Conservation (phyloP, 1,140 invertebrate species). For the Drosophila sp. region DNA sequence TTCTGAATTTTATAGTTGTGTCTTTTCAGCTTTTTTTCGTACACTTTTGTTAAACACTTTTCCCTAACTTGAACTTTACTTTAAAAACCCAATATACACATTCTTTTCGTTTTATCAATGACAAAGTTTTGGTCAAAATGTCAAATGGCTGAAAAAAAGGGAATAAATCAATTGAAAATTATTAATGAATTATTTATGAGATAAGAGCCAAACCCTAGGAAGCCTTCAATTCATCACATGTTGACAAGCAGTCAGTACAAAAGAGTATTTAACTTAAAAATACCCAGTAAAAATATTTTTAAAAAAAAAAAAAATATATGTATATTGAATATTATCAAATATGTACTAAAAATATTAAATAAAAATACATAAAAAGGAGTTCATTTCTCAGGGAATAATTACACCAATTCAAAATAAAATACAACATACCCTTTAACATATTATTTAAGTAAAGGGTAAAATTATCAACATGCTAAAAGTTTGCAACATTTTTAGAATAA, state of each 20-base stretch:
- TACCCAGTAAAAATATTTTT: neutral
- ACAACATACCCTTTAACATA: too few relatives aligned
- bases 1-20: too few relatives aligned
- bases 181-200: slow-evolving; percentile 79
- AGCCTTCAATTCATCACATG: slow-evolving; percentile 31
- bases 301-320: too few relatives aligned
- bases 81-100: neutral
- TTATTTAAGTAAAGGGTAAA: too few relatives aligned
- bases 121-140: slow-evolving; percentile 49
- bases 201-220: slow-evolving; percentile 40
- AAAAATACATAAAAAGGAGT: too few relatives aligned
- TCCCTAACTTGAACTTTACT: neutral
- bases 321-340: neutral
- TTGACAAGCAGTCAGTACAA: slow-evolving; percentile 6
- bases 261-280: neutral
- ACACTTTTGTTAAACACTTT: neutral
- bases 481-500: too few relatives aligned
- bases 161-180: slow-evolving; percentile 77
- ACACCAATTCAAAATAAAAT: too few relatives aligned
- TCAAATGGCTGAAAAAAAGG: slow-evolving; percentile 29
- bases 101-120: slow-evolving; percentile 33
- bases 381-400: too few relatives aligned
- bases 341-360: neutral
- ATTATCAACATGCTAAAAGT: too few relatives aligned
- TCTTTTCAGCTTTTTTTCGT: too few relatives aligned